Base-by-base conservation (phyloP, 2,888 invertebrate species). In the Aphrophora alni region DNA sequence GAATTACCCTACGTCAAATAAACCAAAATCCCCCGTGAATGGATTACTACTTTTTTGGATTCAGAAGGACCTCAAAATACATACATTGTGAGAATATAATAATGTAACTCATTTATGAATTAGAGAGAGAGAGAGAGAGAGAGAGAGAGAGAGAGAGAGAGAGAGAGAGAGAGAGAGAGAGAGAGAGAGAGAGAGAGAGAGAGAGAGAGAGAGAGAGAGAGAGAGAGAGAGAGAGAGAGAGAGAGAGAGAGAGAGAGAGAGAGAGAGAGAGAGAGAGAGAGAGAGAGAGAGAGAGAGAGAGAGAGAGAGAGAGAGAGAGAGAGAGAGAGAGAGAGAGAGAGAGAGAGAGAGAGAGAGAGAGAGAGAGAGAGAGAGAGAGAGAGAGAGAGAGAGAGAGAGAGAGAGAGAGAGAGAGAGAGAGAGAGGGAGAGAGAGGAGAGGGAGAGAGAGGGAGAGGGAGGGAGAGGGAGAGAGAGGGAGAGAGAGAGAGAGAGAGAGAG, bases 121-220 rank as follows among this genome's bases (percentile, higher is more conserved):
- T n/a, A n/a, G n/a, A n/a, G n/a, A n/a, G n/a, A n/a, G n/a, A n/a
- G n/a, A n/a, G n/a, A n/a, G n/a, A n/a, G n/a, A n/a, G n/a, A 33
- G 33, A 33, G 33, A 33, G 33, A 33, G 33, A 33, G 33, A 33
- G 33, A 33, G 69, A 68, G 72, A 72, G 72, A 72, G 72, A 72
- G 72, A 72, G 72, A 72, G 72, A 72, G 72, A 72, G 72, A 72
- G 72, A 25, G 26, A 25, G 26, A 25, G 26, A 25, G 26, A 72
- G 72, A 72, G 72, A 72, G 21, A 72, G 26, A 72, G 5, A 72
- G 72, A 72, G 21, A 72, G 72, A 72, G 21, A 72, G 72, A 33
- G 5, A 33, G 33, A 33, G 5, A 33, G 33, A 33, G 33, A 33
- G 33, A 33, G 10, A 10, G 10, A 24, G 25, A 24, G 25, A 72